Conservation (phyloP, 2,113 vertebrate species). For the Nyctereutes procyonoides region DNA sequence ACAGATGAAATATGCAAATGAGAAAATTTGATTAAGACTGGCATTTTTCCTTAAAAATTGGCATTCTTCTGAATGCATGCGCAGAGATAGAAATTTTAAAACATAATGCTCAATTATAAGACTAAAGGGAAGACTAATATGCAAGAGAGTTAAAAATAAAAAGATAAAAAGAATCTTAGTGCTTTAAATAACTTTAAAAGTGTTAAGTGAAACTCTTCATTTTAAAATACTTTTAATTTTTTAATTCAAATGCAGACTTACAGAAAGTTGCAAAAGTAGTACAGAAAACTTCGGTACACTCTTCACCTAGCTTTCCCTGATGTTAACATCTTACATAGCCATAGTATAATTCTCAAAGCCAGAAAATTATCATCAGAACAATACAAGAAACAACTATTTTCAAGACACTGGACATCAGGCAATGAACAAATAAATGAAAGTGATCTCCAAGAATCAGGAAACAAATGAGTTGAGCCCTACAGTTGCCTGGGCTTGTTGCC, state of each 20-base stretch:
- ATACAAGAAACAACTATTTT: neutral
- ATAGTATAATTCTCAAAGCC: neutral
- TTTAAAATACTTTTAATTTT: neutral
- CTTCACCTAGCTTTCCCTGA: neutral
- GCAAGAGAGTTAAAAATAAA: constrained; percentile 29
- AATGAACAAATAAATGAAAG: neutral
- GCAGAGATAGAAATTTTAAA: neutral
- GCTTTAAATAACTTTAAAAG: neutral
- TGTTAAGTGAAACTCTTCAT: neutral
- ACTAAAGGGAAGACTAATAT: neutral
- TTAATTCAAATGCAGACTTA: neutral
- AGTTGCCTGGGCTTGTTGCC: neutral
- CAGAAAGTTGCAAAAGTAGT: neutral
- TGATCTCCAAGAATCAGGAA: neutral
- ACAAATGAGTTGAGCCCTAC: neutral
- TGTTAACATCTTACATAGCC: neutral
- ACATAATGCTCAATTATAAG: neutral
- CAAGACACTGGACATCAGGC: neutral
- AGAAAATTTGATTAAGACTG: neutral
- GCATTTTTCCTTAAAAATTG: neutral
- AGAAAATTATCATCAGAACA: neutral
- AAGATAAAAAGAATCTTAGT: neutral
- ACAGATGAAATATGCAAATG: neutral
- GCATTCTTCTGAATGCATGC: neutral
- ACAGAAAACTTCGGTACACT: neutral